Evolutionary conservation across 2,797 vertebrate species (phyloP), one percentile per base, ranked within the genome.

Genomic region (Anniella stebbinsi): DNA sequence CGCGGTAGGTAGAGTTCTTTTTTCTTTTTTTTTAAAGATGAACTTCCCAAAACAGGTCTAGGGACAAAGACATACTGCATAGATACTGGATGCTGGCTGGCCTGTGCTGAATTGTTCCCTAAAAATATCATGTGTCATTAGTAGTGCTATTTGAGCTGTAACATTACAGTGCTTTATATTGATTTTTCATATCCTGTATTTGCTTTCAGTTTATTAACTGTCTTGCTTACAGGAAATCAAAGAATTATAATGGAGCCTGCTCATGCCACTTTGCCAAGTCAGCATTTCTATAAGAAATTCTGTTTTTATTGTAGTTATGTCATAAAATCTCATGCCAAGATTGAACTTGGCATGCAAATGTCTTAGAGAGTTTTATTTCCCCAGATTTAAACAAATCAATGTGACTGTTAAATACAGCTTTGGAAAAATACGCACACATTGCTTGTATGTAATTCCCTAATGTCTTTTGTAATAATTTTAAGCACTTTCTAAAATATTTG

Each of bases 181-280:
- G 95, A 95, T 96, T 96, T 96, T 96, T 93, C 88, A 92, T 70
- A 88, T 93, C 88, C 86, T 94, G 88, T 96, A 41, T 94, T 97
- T 96, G 90, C 95, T 96, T 96, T 93, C 86, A 60, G 75, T 93
- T 87, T 94, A 87, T 91, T 93, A 94, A 91, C 91, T 94, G 90
- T 94, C 92, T 73, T 15, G 45, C 63, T 93, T 95, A 96, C 92
- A 95, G 90, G 90, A 97, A 97, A 95, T 94, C 95, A 95, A 92
- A 95, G 93, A 94, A 96, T 95, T 94, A 84, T 87, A 95, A 91
- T 91, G 90, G 86, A 0, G 8, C 87, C 88, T 66, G 5, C n/a
- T 90, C 63, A 28, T 89, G 77, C 91, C 88, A 73, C 8, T 84
- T 63, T 89, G 96, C 94, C 85, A 93, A 94, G 80, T 95, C 95